These are phyloP conservation scores for Neoaliturus tenellus DNA, from an alignment of 2,888 invertebrate genomes.

Conservation along the genomic window DNA sequence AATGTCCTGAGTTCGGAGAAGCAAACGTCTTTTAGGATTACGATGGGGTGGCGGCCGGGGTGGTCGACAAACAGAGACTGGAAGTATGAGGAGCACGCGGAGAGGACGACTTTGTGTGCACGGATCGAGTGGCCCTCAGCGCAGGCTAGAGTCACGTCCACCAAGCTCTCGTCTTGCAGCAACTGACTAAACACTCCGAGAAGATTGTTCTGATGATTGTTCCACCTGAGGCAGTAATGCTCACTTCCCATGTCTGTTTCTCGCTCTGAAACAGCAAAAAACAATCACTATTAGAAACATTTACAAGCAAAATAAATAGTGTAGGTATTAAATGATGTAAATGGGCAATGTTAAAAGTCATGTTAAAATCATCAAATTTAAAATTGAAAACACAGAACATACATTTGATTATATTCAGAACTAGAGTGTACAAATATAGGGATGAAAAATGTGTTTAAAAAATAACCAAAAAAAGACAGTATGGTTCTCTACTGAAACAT, in stretches of 20 bases:
- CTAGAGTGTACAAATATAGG: too few species aligned
- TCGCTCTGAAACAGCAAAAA: constrained; percentile 54
- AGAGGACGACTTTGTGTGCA: constrained; percentile 96
- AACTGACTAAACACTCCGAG: constrained; percentile 98
- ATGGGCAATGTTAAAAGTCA: too few species aligned
- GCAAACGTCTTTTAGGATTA: constrained; percentile 96
- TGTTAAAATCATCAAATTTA: too few species aligned
- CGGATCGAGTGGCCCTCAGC: constrained; percentile 96
- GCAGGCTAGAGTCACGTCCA: constrained; percentile 97
- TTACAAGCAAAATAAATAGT: too few species aligned
- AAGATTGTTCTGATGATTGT: constrained; percentile 99
- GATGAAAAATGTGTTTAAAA: too few species aligned
- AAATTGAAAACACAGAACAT: too few species aligned
- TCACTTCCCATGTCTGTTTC: constrained; percentile 94
- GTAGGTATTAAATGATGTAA: too few species aligned
- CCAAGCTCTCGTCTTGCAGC: constrained; percentile 96
- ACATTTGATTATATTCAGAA: too few species aligned
- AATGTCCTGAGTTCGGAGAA: constrained; percentile 93
- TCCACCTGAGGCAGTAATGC: constrained; percentile 99
- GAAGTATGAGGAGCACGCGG: constrained; percentile 97
- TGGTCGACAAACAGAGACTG: constrained; percentile 95
- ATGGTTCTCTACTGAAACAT: too few species aligned
- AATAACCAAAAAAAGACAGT: too few species aligned
- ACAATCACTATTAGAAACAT: too few species aligned
- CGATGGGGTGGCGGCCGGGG: constrained; percentile 94